Base-by-base conservation (phyloP, 2,888 invertebrate genomes). In the Eupelmus urozonus region DNA sequence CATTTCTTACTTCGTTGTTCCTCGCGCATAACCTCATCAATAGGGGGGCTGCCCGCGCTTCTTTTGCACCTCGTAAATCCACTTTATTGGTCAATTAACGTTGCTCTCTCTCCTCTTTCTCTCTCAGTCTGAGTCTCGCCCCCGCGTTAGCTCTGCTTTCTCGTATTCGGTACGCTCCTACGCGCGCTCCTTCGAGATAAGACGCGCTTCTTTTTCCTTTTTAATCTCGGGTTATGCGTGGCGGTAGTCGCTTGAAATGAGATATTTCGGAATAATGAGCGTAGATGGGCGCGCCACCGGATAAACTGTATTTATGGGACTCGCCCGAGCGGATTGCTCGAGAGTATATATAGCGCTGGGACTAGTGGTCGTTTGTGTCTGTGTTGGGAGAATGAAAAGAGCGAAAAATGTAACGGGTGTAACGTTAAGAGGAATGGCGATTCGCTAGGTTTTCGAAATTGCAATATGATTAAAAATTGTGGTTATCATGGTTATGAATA, bases 191-290 rank as follows among this genome's bases (percentile, higher is more conserved):
- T 27, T 25, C 45, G 63, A 60, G 71, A 63, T 71, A 57, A 63
- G 57, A 51, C 57, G 34, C 9, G 29, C n/a, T 49, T 72, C 40
- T 51, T 51, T 7, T 62, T 53, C 62, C 27, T 42, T 53, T 60
- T 66, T 66, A 45, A 55, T 76, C 62, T 62, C 13, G 67, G 25
- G 16, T 16, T 18, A 9, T 25, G 60, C 59, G 23, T 45, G 49
- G 16, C 23, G 82, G 81, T 80, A 82, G 81, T 77, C n/a, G n/a
- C 81, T 67, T 80, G 81, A 85, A 88, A 87, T 87, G 87, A 89
- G 87, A 89, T 88, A 88, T 88, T 88, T 88, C 85, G 86, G 86
- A 88, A 89, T 89, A 89, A 89, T 89, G 88, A 89, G 87, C 85
- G 86, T 84, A 85, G 85, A 88, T 87, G 89, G 88, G 87, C 85